Conservation (phyloP, 2,797 vertebrate genomes). For the Ceyx erithaca region DNA sequence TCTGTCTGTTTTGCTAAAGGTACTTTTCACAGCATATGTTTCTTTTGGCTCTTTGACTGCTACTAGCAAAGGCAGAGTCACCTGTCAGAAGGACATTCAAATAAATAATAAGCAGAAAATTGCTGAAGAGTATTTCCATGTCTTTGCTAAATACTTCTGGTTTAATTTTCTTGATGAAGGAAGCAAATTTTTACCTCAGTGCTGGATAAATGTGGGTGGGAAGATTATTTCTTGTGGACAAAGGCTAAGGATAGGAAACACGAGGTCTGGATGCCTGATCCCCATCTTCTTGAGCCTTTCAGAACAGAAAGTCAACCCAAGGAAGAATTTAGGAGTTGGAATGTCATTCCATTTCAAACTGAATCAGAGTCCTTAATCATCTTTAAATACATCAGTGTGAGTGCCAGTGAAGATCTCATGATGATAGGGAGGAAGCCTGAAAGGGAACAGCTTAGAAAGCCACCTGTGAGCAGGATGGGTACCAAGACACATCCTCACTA, state of each 20-base stretch:
- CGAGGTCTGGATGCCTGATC: not conserved
- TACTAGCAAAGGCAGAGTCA: constrained; percentile 4
- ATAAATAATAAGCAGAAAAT: not conserved
- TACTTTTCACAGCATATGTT: constrained; percentile 56
- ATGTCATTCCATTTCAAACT: not conserved
- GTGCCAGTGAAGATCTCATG: not conserved
- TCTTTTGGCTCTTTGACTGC: constrained; percentile 36
- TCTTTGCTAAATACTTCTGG: not conserved
- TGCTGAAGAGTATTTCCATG: not conserved
- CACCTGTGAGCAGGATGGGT: not conserved
- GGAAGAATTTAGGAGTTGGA: not conserved
- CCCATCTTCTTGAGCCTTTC: not conserved
- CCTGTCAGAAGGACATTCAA: constrained; percentile 21
- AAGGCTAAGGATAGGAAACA: not conserved
- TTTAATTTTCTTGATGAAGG: not conserved
- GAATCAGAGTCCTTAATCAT: not conserved
- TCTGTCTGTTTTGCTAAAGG: constrained; percentile 63
- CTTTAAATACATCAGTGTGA: not conserved
- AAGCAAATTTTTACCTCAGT: not conserved
- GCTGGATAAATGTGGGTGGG: not conserved
- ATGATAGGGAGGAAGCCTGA: not conserved
- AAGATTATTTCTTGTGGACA: not conserved
- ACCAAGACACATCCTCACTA: not conserved
- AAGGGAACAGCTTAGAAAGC: not conserved
- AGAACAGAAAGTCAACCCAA: not conserved